Evolutionary conservation across 2,888 invertebrate species (phyloP).

Genomic region (Acholoe squamosa): DNA sequence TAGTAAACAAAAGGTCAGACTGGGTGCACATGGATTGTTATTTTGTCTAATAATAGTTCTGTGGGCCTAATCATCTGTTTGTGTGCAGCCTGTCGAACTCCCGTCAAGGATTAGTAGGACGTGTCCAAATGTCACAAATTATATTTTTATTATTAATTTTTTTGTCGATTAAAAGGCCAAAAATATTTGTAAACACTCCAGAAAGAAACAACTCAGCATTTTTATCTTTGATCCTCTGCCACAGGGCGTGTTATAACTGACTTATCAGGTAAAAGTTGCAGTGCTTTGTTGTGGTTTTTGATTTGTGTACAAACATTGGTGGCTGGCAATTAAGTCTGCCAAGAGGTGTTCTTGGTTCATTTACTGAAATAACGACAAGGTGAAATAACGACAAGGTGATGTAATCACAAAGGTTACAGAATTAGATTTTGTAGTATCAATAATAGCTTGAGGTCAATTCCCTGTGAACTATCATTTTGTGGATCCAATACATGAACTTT

Average conservation of each 20-base stretch:
- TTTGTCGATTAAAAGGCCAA: neutral
- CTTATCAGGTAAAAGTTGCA: neutral
- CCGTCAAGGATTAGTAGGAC: neutral
- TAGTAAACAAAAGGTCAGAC: conserved; percentile 24
- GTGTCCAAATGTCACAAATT: conserved; percentile 27
- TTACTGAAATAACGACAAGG: no score
- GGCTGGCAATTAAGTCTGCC: neutral
- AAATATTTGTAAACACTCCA: conserved; percentile 36
- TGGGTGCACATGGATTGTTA: conserved; percentile 12
- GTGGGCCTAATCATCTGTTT: conserved; percentile 15
- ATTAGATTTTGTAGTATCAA: no score
- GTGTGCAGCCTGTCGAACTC: neutral
- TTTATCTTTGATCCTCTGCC: neutral
- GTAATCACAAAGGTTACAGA: no score
- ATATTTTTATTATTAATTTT: neutral
- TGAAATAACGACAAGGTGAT: no score
- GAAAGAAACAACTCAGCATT: neutral
- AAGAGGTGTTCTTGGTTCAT: neutral
- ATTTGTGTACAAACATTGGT: conserved; percentile 21
- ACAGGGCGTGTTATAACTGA: neutral
- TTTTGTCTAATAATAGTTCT: conserved; percentile 1
- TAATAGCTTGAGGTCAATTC: no score
- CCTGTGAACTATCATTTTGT: no score
- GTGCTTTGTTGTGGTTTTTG: neutral
- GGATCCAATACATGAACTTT: no score